Conservation (phyloP, 2,113 vertebrate genomes). For the Daubentonia madagascariensis region DNA sequence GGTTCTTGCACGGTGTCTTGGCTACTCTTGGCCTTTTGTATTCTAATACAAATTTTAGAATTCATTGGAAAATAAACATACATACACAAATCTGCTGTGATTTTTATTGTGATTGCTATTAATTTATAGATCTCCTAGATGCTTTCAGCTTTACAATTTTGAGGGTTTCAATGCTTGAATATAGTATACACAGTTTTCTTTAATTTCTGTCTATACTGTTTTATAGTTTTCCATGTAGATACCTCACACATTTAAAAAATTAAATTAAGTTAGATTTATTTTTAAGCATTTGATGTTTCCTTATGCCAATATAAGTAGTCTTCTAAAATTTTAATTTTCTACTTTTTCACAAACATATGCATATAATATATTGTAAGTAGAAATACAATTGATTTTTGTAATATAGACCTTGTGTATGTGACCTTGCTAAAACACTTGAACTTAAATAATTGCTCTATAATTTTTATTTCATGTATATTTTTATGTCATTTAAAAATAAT, state of each 20-base stretch:
- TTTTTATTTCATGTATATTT: neutral
- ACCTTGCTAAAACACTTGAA: neutral
- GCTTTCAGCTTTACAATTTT: neutral
- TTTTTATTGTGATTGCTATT: neutral
- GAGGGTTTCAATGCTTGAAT: neutral
- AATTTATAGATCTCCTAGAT: neutral
- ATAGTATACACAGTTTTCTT: neutral
- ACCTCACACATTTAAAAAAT: neutral
- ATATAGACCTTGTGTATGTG: neutral
- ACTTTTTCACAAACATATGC: neutral
- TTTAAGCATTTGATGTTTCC: neutral
- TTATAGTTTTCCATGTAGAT: neutral
- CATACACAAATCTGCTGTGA: neutral
- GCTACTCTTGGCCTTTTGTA: neutral
- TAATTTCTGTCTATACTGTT: neutral
- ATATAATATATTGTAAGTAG: neutral
- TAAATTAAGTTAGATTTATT: neutral
- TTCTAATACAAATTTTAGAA: neutral
- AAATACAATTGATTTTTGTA: neutral
- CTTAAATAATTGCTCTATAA: neutral
- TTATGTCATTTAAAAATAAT: neutral
- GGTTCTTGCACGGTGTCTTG: neutral
- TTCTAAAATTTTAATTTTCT: neutral
- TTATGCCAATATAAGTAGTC: neutral
- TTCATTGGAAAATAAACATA: neutral